Base-by-base conservation (phyloP, 2,113 vertebrate genomes). In the Heterotilapia buettikoferi region DNA sequence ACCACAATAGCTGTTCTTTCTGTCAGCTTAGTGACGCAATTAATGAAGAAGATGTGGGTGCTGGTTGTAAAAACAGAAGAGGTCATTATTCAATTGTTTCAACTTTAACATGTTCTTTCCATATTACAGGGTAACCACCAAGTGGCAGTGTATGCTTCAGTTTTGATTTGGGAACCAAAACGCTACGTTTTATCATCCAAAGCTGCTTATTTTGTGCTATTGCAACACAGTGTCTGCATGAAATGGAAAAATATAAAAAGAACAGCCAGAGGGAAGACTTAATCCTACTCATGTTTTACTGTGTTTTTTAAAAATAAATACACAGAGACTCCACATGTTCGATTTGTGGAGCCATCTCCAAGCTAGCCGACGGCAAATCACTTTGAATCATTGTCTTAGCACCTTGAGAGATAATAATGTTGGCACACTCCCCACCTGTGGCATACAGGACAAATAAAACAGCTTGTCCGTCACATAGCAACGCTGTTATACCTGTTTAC, bases 91-190 rank as follows among this genome's bases (percentile, higher is more conserved):
- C 33, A 57, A 31, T 87, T 81, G 66, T 83, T 89, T 89, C 52
- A 43, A 52, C 80, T 86, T 47, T 10, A 6, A 14, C 38, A 40
- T 78, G 26, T 53, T 87, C 59, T 71, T 45, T 88, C 18, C 54
- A 80, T 57, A 40, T 84, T 88, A 26, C 56, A 73, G 9, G 12
- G 10, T 50, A 85, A 80, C 90, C 91, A 88, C 87, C 40, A 24
- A 91, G 94, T 88, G 93, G 94, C 93, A 92, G 83, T 93, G 85
- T 88, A 78, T 84, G 63, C 90, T 82, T 89, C 84, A 2, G 50
- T 76, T 90, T 88, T 76, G 83, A 26, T 71, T 7, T 26, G 36
- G 57, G 18, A 63, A 82, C 43, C 54, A 47, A 52, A 54, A 66
- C 6, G 2, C 5, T 3, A 4, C 9, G 21, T 53, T 36, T 83